These are phyloP conservation scores for Stylophora pistillata DNA, from an alignment of 64 coral and sea anemone genomes.

Conservation along the genomic window DNA sequence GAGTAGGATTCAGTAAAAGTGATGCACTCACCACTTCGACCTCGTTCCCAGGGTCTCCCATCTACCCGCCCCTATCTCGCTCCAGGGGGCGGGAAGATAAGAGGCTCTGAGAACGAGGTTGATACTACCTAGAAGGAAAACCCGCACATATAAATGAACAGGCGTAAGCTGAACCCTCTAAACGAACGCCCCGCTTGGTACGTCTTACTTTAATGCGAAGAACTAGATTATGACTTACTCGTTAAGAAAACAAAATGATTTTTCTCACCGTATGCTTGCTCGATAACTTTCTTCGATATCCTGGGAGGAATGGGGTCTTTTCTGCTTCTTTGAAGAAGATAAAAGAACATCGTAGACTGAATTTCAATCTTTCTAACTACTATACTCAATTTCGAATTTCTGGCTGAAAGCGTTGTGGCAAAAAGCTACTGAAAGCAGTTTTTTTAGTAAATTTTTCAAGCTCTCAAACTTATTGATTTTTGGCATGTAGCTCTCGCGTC, in stretches of 20 bases:
- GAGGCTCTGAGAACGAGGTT: too few species aligned
- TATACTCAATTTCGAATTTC: neutral
- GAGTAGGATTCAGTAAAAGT: too few species aligned
- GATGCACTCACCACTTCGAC: neutral
- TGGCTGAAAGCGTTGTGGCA: neutral
- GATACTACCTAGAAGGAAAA: too few species aligned
- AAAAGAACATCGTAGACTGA: neutral
- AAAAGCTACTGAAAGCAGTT: neutral
- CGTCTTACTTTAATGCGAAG: neutral
- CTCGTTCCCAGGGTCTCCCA: too few species aligned
- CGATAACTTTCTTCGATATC: neutral
- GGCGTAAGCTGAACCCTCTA: too few species aligned
- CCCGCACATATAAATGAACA: too few species aligned
- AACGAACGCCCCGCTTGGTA: neutral
- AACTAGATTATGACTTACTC: neutral
- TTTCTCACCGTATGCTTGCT: conserved; percentile 8
- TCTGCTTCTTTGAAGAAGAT: neutral
- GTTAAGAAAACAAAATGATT: neutral
- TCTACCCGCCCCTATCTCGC: neutral
- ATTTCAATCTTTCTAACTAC: neutral
- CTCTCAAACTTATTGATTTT: too few species aligned
- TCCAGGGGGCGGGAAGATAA: neutral
- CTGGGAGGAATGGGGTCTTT: conserved; percentile 22
- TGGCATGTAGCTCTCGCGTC: too few species aligned
- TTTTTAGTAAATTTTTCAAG: too few species aligned